Base-by-base conservation (phyloP, 1,140 invertebrate genomes). In the Heliconius hewitsoni region DNA sequence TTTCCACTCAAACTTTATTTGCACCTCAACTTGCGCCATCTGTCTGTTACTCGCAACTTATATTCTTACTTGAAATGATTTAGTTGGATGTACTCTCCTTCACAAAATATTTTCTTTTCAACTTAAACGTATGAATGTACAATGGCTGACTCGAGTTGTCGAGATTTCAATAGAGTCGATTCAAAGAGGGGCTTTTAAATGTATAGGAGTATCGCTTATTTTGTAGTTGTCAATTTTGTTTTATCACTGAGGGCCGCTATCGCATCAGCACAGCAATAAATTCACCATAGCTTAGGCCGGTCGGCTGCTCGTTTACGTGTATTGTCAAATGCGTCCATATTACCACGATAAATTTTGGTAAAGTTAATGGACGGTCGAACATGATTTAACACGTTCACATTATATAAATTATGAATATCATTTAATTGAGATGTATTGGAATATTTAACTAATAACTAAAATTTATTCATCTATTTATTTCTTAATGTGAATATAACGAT, bases 1-100 rank as follows among this genome's bases (percentile, higher is more conserved):
- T 93, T 94, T 93, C 89, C 89, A 93, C 93, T 93, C 91, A 91
- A 94, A 93, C 90, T 94, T 94, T 94, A 93, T 94, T 94, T 91
- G 91, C 91, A 94, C 91, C 93, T 94, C 91, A 90, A 92, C 81
- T 92, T 89, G 87, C 83, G 85, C 92, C 90, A 92, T 94, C 91
- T 91, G 92, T 93, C 89, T 94, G 90, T 90, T 91, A 89, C 90
- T 91, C 81, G 84, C 88, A 94, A 93, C 92, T 93, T 94, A 92
- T 92, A 92, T 92, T 91, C 89, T 90, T 90, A 80, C 91, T 92
- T 90, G 90, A 91, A 91, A 94, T 94, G 89, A 94, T 94, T 93
- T 92, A 94, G 90, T 94, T 92, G 86, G 84, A 83, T 90, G 85
- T 89, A 92, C 87, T 90, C 87, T 90, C 88, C 85, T 89, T 88